Evolutionary conservation across 1,140 invertebrate genomes (phyloP).

Genomic region (Macrostomum lignano): DNA sequence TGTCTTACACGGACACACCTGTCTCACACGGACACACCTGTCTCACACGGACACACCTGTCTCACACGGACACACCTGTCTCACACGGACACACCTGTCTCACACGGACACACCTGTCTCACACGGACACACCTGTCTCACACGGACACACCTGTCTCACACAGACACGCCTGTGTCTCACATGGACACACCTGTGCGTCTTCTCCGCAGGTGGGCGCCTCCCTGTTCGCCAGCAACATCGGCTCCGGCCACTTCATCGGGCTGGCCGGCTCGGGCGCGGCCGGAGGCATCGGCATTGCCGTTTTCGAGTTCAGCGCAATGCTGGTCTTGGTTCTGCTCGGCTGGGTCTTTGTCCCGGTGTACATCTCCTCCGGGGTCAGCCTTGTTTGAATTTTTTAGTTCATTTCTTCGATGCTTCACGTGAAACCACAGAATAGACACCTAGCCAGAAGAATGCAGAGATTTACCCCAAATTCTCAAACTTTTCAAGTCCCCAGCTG

Average conservation of each 20-base stretch:
- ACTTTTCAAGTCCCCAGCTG: not conserved
- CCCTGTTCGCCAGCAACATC: constrained; percentile 35
- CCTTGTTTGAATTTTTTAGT: not conserved
- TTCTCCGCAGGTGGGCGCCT: constrained; percentile 33
- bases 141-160: too few relatives aligned
- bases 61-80: too few relatives aligned
- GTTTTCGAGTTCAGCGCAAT: constrained; percentile 28
- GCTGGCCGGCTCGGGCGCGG: constrained; percentile 31
- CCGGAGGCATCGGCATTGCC: constrained; percentile 30
- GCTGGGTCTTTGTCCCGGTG: constrained; percentile 34
- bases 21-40: too few relatives aligned
- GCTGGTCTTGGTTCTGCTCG: constrained; percentile 15
- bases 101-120: too few relatives aligned
- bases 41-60: too few relatives aligned
- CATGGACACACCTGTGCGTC: not conserved
- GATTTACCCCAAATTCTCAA: not conserved
- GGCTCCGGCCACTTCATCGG: constrained; percentile 36
- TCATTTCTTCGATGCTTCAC: not conserved
- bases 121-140: too few relatives aligned
- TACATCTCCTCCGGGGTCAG: constrained; percentile 30
- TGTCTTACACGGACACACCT: too few relatives aligned
- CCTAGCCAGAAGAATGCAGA: not conserved
- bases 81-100: too few relatives aligned
- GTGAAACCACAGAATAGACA: not conserved
- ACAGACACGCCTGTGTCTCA: not conserved